phyloP scores from a whole-genome alignment of 2,113 vertebrate genomes.

The Benitochromis conjunctus region DNA sequence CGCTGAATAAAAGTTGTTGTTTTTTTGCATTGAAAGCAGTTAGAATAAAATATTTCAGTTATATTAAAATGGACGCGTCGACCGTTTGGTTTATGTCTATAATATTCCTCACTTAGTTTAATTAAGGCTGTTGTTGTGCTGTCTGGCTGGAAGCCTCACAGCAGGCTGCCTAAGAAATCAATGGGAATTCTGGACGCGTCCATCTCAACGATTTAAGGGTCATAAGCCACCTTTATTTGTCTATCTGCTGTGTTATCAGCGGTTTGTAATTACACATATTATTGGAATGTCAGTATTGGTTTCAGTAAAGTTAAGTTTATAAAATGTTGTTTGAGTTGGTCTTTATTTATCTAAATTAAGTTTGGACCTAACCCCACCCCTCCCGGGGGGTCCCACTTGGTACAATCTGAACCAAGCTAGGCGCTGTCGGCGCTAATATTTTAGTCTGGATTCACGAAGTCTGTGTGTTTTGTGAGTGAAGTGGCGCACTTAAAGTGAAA shows the following conservation, averaged over 20 bases:
- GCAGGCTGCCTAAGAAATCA: constrained; percentile 45
- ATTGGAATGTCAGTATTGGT: fast-evolving
- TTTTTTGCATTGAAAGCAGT: background rate
- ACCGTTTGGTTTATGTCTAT: background rate
- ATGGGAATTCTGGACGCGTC: constrained; percentile 44
- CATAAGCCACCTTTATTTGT: fast-evolving
- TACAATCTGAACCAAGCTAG: constrained; percentile 14
- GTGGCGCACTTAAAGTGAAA: background rate
- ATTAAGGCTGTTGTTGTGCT: constrained; percentile 10
- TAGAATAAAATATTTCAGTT: background rate
- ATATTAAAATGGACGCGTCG: background rate
- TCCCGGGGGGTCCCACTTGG: background rate
- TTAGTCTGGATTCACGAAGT: background rate
- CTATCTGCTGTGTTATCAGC: background rate
- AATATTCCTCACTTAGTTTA: background rate
- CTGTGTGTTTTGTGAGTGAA: background rate
- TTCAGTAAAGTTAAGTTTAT: fast-evolving
- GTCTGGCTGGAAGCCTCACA: constrained; percentile 30
- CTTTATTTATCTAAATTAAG: background rate
- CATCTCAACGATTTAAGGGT: background rate
- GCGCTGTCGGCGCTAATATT: constrained; percentile 38
- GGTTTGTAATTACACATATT: background rate
- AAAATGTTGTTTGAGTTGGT: background rate
- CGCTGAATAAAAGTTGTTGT: background rate
- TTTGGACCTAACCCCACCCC: background rate